A percentile compares a stretch with the other conserved stretches of the same genome.
phyloP scores from a whole-genome alignment of 2,797 vertebrate species.

The Bucorvus abyssinicus region DNA sequence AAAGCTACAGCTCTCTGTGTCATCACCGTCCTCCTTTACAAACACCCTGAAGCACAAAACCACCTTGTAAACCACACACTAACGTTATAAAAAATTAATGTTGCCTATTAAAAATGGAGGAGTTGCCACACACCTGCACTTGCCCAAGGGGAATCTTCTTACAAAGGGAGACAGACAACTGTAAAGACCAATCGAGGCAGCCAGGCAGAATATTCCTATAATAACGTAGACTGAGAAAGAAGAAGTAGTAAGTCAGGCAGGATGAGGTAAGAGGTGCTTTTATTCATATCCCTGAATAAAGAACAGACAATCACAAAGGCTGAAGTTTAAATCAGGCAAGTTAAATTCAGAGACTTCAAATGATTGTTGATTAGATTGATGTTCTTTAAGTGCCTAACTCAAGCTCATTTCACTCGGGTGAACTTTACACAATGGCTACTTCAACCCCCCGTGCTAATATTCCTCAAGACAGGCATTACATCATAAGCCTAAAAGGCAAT shows the following conservation, averaged over 20 bases:
- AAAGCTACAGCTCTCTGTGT: neutral
- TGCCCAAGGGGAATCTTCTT: conserved; percentile 87
- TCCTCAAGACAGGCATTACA: neutral
- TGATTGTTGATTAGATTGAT: neutral
- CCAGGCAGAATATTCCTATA: conserved; percentile 94
- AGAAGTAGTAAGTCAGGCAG: neutral
- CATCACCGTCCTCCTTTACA: neutral
- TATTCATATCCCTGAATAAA: neutral
- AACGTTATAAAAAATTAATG: neutral
- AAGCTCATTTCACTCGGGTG: neutral
- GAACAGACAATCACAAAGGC: neutral
- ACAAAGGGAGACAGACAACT: conserved; percentile 93
- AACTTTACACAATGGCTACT: neutral
- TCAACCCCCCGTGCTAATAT: neutral
- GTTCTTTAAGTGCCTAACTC: neutral
- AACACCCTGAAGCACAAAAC: neutral
- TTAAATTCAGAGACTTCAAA: neutral
- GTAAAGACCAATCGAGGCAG: conserved; percentile 91
- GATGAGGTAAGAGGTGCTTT: neutral
- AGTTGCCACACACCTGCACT: conserved; percentile 84
- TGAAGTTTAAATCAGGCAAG: neutral
- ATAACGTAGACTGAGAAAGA: conserved; percentile 85
- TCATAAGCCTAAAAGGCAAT: neutral
- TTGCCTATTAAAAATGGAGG: neutral
- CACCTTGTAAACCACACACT: neutral